These are phyloP conservation scores for Dynastes tityus DNA, from an alignment of 2,888 invertebrate genomes.

Conservation along the genomic window DNA sequence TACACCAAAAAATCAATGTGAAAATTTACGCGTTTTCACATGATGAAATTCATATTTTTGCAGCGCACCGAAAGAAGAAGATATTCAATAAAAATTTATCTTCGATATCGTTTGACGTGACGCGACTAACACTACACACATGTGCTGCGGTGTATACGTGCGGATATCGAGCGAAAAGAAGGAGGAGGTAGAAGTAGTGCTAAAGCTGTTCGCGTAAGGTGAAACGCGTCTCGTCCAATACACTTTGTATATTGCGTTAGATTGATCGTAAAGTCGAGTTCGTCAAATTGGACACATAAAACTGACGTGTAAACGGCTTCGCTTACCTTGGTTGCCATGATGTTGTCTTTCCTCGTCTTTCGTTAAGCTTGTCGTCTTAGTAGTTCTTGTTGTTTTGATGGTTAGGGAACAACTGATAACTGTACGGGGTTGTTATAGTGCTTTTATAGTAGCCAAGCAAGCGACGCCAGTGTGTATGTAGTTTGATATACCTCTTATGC, in stretches of 20 bases:
- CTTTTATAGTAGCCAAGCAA: conserved; percentile 59
- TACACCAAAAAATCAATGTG: conserved; percentile 29
- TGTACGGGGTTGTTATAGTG: conserved; percentile 54
- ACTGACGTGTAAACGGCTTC: conserved; percentile 42
- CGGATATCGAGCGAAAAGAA: conserved; percentile 17
- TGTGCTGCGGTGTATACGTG: conserved; percentile 8
- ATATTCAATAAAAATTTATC: conserved; percentile 46
- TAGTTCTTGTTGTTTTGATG: conserved; percentile 56
- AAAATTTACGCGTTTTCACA: conserved; percentile 38
- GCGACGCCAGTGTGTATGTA: conserved; percentile 55
- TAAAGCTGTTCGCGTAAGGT: conserved; percentile 30
- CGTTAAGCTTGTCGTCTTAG: conserved; percentile 50
- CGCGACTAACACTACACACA: conserved; percentile 22
- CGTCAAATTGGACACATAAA: conserved; percentile 55
- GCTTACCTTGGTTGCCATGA: conserved; percentile 62
- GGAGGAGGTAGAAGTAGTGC: conserved; percentile 7
- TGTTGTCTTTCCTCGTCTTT: conserved; percentile 45
- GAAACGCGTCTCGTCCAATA: conserved; percentile 37
- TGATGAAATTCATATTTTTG: conserved; percentile 44
- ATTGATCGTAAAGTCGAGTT: conserved; percentile 47
- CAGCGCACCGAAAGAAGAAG: conserved; percentile 38
- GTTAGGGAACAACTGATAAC: conserved; percentile 61
- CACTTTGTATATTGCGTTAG: conserved; percentile 45
- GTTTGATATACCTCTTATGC: conserved; percentile 61
- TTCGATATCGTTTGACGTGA: conserved; percentile 43